Conservation (phyloP, 37 sponge, comb jelly and placozoan genomes). For the Hexactinellida sp. region DNA sequence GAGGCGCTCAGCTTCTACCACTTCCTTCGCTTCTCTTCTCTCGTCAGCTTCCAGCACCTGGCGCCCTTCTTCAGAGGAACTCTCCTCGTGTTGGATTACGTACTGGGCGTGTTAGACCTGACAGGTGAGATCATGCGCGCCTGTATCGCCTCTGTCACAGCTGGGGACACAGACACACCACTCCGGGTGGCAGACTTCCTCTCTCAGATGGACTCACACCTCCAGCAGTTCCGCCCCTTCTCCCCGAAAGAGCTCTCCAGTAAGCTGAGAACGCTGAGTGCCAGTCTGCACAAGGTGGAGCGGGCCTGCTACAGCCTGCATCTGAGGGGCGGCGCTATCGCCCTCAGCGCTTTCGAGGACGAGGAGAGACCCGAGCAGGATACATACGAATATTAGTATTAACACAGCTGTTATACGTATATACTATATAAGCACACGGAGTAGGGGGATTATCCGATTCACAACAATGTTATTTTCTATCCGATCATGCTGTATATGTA, state of each 20-base stretch:
- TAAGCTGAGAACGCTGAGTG: slow-evolving; percentile 32
- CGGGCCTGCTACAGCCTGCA: slow-evolving; percentile 55
- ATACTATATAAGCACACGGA: too few species aligned
- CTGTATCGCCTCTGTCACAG: slow-evolving; percentile 34
- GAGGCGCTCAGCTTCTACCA: slow-evolving; percentile 52
- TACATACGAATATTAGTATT: too few species aligned
- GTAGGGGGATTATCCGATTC: too few species aligned
- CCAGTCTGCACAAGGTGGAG: slow-evolving; percentile 58
- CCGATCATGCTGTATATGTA: too few species aligned
- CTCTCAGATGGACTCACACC: slow-evolving; percentile 28
- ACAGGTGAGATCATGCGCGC: slow-evolving; percentile 79
- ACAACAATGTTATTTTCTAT: too few species aligned
- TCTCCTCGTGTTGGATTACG: slow-evolving; percentile 33
- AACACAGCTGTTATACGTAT: too few species aligned
- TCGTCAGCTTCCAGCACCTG: slow-evolving; percentile 16
- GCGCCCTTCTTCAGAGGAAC: background rate
- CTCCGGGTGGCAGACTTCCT: slow-evolving; percentile 38
- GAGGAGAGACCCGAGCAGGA: too few species aligned
- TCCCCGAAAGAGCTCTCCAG: slow-evolving; percentile 24
- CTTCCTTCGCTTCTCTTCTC: slow-evolving; percentile 23
- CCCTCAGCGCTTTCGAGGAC: background rate
- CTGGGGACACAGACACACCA: slow-evolving; percentile 30
- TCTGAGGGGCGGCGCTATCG: slow-evolving; percentile 32
- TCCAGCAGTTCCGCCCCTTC: slow-evolving; percentile 21
- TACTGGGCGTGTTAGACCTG: slow-evolving; percentile 60